phyloP scores from a whole-genome alignment of 1,140 invertebrate species.

The Pteromalus puparum region DNA sequence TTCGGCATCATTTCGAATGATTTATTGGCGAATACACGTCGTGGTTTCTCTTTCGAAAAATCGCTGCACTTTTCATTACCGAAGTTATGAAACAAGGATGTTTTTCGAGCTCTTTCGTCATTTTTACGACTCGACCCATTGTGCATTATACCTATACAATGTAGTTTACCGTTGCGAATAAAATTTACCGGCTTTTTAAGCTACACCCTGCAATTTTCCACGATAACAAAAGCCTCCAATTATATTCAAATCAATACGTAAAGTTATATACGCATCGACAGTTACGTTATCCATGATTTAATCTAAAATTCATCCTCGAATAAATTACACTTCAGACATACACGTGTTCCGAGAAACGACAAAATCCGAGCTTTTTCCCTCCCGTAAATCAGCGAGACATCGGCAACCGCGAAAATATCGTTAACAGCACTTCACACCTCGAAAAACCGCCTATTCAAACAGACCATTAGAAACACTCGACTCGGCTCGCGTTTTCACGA shows the following conservation, averaged over 20 bases:
- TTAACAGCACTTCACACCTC: not conserved
- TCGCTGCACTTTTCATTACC: not conserved
- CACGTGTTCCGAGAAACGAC: not conserved
- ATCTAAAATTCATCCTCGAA: not conserved
- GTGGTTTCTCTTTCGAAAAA: not conserved
- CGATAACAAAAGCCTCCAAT: not conserved
- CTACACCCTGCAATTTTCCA: not conserved
- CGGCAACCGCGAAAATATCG: not conserved
- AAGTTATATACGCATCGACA: not conserved
- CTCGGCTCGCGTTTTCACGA: not conserved
- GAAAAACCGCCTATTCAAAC: not conserved
- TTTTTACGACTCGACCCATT: not conserved
- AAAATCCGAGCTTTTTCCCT: not conserved
- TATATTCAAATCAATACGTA: conserved; percentile 2
- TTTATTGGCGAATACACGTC: no score
- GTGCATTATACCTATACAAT: not conserved
- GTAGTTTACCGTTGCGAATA: not conserved
- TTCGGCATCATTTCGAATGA: not conserved
- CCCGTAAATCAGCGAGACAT: not conserved
- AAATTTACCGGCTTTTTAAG: not conserved
- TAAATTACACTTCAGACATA: not conserved
- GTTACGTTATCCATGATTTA: not conserved
- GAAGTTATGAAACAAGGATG: not conserved
- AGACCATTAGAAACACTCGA: not conserved
- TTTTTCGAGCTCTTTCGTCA: not conserved